These are phyloP conservation scores for Anoplopoma fimbria DNA, from an alignment of 2,113 vertebrate species.

Conservation along the genomic window DNA sequence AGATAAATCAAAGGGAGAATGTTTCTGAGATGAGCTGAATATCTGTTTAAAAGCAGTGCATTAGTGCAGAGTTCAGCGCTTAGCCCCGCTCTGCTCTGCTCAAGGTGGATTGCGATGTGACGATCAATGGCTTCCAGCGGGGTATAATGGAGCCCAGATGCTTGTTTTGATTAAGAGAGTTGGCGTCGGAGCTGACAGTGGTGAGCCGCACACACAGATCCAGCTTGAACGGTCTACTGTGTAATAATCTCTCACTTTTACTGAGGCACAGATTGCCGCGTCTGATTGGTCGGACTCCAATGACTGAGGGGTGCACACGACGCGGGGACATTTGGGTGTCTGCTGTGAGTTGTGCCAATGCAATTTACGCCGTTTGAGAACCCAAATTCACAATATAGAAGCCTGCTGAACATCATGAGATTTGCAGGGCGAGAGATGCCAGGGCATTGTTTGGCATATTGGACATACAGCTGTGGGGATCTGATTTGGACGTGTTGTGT, in stretches of 20 bases:
- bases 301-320: constrained; percentile 35
- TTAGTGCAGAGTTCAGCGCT: constrained; percentile 37
- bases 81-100: constrained; percentile 30
- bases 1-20: constrained; percentile 18
- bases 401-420: constrained; percentile 49
- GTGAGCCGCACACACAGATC: constrained; percentile 53
- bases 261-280: constrained; percentile 63
- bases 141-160: constrained; percentile 76
- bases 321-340: constrained; percentile 41
- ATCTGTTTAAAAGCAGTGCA: constrained; percentile 37
- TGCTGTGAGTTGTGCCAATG: constrained; percentile 57
- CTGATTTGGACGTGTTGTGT: constrained; percentile 49
- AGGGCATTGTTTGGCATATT: constrained; percentile 45
- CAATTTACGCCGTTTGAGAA: constrained; percentile 68
- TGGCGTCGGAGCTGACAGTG: constrained; percentile 64
- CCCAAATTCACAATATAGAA: constrained; percentile 48
- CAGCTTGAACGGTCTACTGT: constrained; percentile 57
- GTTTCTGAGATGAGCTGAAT: constrained; percentile 23
- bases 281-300: constrained; percentile 73
- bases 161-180: constrained; percentile 80
- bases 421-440: constrained; percentile 37
- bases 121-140: constrained; percentile 74
- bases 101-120: constrained; percentile 51
- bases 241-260: constrained; percentile 68
- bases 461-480: constrained; percentile 62